Conservation (phyloP, 2,113 vertebrate genomes). For the Poeciliopsis prolifica region DNA sequence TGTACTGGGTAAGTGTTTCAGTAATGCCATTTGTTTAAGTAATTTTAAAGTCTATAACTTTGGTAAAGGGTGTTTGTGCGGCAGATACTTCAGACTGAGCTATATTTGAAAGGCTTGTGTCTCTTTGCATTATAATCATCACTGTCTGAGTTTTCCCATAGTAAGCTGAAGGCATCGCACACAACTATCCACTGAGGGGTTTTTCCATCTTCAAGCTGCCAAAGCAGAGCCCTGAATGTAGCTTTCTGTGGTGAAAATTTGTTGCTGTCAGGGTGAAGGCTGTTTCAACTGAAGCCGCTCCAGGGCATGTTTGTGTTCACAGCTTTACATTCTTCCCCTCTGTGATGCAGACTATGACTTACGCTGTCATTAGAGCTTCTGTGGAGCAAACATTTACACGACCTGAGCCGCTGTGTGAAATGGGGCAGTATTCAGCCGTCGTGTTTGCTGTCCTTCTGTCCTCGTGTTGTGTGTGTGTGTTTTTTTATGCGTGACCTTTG, state of each 20-base stretch:
- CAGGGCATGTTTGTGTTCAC: conserved; percentile 33
- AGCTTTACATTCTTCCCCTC: conserved; percentile 29
- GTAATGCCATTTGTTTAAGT: conserved; percentile 11
- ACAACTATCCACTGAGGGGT: conserved; percentile 11
- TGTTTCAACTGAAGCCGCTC: conserved; percentile 27
- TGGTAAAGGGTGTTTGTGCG: not conserved
- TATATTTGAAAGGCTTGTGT: conserved; percentile 47
- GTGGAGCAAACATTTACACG: conserved; percentile 7
- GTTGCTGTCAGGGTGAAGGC: conserved; percentile 30
- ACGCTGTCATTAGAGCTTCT: conserved; percentile 14
- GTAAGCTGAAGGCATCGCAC: conserved; percentile 39
- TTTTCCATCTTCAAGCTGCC: conserved; percentile 12
- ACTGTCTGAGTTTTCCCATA: conserved; percentile 9
- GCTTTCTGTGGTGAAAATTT: conserved; percentile 18
- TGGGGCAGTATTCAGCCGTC: not conserved
- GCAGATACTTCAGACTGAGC: conserved; percentile 26
- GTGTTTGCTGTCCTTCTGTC: not conserved
- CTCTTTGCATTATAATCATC: conserved; percentile 41
- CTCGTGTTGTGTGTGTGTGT: not conserved
- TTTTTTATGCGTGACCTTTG: not conserved
- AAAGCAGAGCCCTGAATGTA: conserved; percentile 30
- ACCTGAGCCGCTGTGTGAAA: not conserved
- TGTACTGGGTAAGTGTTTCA: conserved; percentile 7
- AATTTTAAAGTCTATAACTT: conserved; percentile 6
- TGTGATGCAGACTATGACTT: conserved; percentile 38